Evolutionary conservation across 2,113 vertebrate species (phyloP).

Genomic region (Apus apus): DNA sequence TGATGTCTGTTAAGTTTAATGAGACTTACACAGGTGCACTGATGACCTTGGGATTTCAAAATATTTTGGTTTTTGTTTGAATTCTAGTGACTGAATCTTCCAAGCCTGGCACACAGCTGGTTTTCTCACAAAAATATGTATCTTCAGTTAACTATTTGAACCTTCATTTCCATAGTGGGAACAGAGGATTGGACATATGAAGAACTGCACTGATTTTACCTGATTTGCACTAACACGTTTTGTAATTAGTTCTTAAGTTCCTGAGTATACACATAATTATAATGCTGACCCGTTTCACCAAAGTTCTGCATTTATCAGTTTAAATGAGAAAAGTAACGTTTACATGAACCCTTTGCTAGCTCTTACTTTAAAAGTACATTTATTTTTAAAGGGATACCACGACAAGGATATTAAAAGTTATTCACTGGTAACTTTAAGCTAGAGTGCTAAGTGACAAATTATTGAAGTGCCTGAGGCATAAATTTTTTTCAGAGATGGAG

Average conservation of each 20-base stretch:
- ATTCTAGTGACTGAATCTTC: background rate
- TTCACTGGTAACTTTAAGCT: background rate
- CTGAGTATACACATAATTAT: background rate
- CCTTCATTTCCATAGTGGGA: background rate
- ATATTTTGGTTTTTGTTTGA: background rate
- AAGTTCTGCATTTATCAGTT: background rate
- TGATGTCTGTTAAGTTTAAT: background rate
- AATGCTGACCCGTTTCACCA: background rate
- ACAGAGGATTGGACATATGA: background rate
- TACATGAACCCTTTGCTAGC: background rate
- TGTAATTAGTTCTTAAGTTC: background rate
- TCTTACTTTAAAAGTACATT: background rate
- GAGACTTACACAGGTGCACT: background rate
- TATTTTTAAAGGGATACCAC: background rate
- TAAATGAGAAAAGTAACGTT: background rate
- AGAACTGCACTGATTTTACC: background rate
- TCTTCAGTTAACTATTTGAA: background rate
- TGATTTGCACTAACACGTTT: background rate
- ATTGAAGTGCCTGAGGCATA: background rate
- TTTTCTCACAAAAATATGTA: background rate
- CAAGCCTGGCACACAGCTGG: background rate
- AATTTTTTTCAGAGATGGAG: background rate
- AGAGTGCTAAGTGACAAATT: background rate
- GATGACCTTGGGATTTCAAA: background rate
- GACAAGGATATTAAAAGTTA: background rate